A percentile compares a stretch with the other conserved stretches of the same genome.
Evolutionary conservation across 2,797 vertebrate genomes (phyloP).

Genomic region (Anabacerthia variegaticeps): DNA sequence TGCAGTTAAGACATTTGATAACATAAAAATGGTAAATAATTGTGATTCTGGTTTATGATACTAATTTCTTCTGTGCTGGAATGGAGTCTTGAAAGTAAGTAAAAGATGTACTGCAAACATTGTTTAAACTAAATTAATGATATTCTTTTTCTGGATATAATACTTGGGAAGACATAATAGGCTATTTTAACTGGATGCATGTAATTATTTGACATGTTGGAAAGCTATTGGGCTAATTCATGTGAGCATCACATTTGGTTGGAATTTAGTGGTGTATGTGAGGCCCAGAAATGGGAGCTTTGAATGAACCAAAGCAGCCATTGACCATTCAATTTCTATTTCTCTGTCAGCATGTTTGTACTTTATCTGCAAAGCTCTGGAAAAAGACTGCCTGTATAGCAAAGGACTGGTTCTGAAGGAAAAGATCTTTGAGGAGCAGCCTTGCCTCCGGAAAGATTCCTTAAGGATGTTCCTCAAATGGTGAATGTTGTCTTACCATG

Average conservation of each 20-base stretch:
- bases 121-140: neutral
- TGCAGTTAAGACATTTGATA: neutral
- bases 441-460: slow-evolving; percentile 90
- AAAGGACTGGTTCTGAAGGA: slow-evolving; percentile 96
- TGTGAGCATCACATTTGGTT: neutral
- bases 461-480: slow-evolving; percentile 94
- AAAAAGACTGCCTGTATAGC: slow-evolving; percentile 91
- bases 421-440: slow-evolving; percentile 95
- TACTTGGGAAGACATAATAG: neutral
- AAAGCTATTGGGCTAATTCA: neutral
- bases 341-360: slow-evolving; percentile 87
- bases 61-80: neutral
- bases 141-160: neutral
- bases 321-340: neutral
- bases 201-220: neutral
- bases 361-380: slow-evolving; percentile 94
- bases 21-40: neutral
- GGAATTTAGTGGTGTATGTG: neutral
- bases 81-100: neutral
- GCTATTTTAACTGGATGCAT: neutral
- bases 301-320: neutral
- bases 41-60: neutral
- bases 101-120: neutral
- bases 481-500: slow-evolving; percentile 58
- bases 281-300: neutral